Evolutionary conservation across 2,113 vertebrate genomes (phyloP), one percentile per base, ranked within the genome.

Genomic region (Tricholaema leucomelas): DNA sequence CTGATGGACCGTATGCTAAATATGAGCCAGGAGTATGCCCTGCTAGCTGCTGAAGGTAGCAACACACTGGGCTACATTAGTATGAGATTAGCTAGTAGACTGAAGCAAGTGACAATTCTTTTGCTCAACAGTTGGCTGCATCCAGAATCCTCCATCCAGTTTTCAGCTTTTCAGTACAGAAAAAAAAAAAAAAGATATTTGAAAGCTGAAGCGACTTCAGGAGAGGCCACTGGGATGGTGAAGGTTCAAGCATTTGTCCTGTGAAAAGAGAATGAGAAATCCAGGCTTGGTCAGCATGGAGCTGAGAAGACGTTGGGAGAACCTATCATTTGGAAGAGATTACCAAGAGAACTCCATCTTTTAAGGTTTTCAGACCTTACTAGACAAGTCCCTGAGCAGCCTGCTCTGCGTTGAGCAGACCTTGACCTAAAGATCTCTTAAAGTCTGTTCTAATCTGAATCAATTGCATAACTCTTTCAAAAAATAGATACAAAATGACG

Each of bases 211-310:
- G 14, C 15, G 6, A 30, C 12, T 38, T 74, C 46, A 70, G 12
- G 15, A 6, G 3, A 78, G 2, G 30, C 5, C 35, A 61, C n/a
- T 48, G 46, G 87, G 24, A 44, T 10, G 1, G 10, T 71, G n/a
- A 61, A 21, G 10, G 8, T 12, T 52, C 25, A 27, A 31, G 4
- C 7, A 18, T 5, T 7, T n/a, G 5, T 30, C 28, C 5, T 72
- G 7, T 33, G 8, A 17, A 25, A 14, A 66, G 20, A 67, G 6
- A 3, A 7, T 67, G 1, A 0, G 12, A 6, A 9, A 42, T 2
- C 10, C 63, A 10, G 21, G 11, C 23, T 58, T 55, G 13, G 20
- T 35, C 40, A 84, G 6, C 19, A 25, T 60, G 27, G 11, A 77
- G 5, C 17, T 80, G n/a, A 83, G 30, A 44, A 58, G 11, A 23